Base-by-base conservation (phyloP, 92 coral and sea anemone species). In the Anthopleura xanthogrammica region DNA sequence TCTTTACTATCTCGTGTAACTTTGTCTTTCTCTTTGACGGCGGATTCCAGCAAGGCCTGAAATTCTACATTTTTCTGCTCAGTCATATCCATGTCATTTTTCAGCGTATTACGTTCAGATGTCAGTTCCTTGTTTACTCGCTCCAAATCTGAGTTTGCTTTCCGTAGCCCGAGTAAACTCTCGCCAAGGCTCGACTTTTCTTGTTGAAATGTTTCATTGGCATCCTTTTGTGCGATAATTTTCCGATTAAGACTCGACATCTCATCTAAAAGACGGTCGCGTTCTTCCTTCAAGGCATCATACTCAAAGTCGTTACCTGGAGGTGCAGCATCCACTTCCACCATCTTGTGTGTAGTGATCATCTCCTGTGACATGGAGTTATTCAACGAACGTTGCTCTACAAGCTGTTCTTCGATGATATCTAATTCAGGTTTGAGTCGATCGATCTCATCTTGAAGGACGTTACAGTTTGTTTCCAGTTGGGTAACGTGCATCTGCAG, bases 361-460 rank as follows among this genome's bases (percentile, higher is more conserved):
- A 58, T 89, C 76, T 70, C 81, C 88, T 90, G 89, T 55, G 91
- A 41, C 65, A 85, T 83, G 57, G 90, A 89, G 50, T 75, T 81
- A 62, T 73, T 89, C 83, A 87, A 39, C 46, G 85, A 83, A 62
- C 87, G 84, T 65, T 84, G 88, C 70, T 95, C 92, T 22, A 88
- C 97, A 3, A 97, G 90, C 72, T 97, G 92, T 65, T 81, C 87
- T 52, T 92, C 94, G 11, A 91, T 62, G 43, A 88, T 93, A 58
- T 88, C 83, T 12, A 97, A 73, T n/a, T 92, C 94, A 3, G 91
- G 89, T 43, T 82, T 92, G n/a, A 97, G 85, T 55, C 92, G 86
- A 20, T 97, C 97, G 77, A 90, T 94, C 80, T 97, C 99, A 78
- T 97, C 97, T 83, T 86, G 85, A 9, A 97, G 87, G 12, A 97